phyloP scores from a whole-genome alignment of 2,797 vertebrate genomes.

The Parambassis ranga region DNA sequence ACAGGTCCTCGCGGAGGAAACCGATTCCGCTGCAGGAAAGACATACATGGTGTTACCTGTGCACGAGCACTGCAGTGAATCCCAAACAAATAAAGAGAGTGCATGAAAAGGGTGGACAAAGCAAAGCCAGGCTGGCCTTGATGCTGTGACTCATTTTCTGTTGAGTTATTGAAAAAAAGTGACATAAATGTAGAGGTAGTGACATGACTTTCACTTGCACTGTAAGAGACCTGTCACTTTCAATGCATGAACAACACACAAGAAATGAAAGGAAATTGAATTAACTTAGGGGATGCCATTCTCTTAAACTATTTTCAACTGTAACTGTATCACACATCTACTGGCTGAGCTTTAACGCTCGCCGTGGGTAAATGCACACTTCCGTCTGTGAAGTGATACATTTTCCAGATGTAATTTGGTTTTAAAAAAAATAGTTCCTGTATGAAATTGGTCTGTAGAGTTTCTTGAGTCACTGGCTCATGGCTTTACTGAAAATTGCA shows the following conservation, averaged over 20 bases:
- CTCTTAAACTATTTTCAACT: too few species aligned
- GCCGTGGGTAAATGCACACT: too few species aligned
- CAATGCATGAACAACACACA: not conserved
- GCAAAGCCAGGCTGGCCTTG: not conserved
- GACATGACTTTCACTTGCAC: not conserved
- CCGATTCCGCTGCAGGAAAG: conserved; percentile 55
- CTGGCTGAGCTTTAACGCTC: too few species aligned
- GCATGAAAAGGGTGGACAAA: not conserved
- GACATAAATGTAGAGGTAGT: not conserved
- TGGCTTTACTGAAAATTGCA: too few species aligned
- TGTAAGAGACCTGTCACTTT: not conserved
- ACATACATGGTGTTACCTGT: conserved; percentile 69
- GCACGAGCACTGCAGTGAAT: conserved; percentile 22
- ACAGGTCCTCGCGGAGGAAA: conserved; percentile 27
- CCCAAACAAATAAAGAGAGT: conserved; percentile 9
- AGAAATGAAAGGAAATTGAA: not conserved
- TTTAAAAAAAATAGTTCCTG: too few species aligned
- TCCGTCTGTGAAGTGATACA: too few species aligned
- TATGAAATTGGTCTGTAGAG: too few species aligned
- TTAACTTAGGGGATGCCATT: too few species aligned
- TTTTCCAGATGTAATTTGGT: too few species aligned
- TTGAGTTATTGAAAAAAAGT: not conserved
- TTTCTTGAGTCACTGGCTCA: too few species aligned
- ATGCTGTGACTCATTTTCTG: conserved; percentile 10
- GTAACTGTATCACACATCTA: too few species aligned